Evolutionary conservation across 2,888 invertebrate genomes (phyloP).

Genomic region (Cyrtodaria siliqua): DNA sequence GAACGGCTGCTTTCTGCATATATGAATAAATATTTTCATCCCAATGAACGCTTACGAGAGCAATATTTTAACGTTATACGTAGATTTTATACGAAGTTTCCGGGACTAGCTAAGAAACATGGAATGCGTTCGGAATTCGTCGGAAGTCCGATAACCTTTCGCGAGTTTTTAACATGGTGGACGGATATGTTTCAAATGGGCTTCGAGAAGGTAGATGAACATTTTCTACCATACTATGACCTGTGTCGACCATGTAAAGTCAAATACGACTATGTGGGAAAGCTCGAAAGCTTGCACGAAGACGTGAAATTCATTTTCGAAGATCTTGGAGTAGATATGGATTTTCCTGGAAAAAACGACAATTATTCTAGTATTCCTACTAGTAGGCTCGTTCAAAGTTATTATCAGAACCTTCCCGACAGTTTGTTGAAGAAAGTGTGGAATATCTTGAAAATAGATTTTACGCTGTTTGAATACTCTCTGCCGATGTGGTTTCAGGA

Average conservation of each 20-base stretch:
- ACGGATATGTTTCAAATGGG: slow-evolving; percentile 85
- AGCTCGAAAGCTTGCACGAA: slow-evolving; percentile 94
- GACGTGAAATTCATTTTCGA: slow-evolving; percentile 89
- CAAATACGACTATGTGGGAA: slow-evolving; percentile 95
- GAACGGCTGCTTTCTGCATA: slow-evolving; percentile 96
- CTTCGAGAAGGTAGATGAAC: slow-evolving; percentile 91
- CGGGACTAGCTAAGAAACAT: slow-evolving; percentile 7
- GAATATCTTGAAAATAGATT: slow-evolving; percentile 91
- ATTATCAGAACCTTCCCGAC: slow-evolving; percentile 91
- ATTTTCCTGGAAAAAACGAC: slow-evolving; percentile 76
- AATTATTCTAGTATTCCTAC: slow-evolving; percentile 89
- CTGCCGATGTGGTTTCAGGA: slow-evolving; percentile 69
- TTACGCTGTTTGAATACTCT: slow-evolving; percentile 92
- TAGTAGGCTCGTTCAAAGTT: slow-evolving; percentile 89
- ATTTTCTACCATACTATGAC: slow-evolving; percentile 94
- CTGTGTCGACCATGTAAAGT: slow-evolving; percentile 95
- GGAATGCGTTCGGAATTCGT: background rate
- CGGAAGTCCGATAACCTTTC: slow-evolving; percentile 94
- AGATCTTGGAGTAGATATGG: slow-evolving; percentile 65
- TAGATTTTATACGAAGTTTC: slow-evolving; percentile 20
- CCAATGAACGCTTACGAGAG: slow-evolving; percentile 19
- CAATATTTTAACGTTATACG: slow-evolving; percentile 7
- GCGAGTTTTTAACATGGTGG: slow-evolving; percentile 94
- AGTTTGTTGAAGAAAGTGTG: slow-evolving; percentile 73
- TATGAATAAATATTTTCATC: slow-evolving; percentile 91